These are phyloP conservation scores for Mactromeris polynyma DNA, from an alignment of 2,888 invertebrate species.

Conservation along the genomic window DNA sequence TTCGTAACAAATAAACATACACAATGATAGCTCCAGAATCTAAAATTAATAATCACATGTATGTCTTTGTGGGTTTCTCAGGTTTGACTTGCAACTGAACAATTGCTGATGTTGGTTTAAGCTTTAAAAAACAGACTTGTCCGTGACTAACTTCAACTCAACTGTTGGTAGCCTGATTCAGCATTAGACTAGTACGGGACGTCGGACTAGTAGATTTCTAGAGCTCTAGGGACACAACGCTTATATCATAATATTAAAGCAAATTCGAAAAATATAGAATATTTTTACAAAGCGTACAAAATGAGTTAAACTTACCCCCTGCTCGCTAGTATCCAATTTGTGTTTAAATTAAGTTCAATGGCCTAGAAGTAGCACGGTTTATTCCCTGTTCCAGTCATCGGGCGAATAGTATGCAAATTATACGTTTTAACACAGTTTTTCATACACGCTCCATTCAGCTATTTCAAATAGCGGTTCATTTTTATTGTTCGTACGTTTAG, in stretches of 20 bases:
- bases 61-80: too few species aligned
- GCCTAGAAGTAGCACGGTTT: background rate
- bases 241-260: background rate
- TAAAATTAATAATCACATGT: too few species aligned
- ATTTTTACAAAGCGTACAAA: background rate
- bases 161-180: too few species aligned
- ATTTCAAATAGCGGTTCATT: background rate
- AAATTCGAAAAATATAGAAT: background rate
- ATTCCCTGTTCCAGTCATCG: background rate
- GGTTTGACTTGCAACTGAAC: too few species aligned
- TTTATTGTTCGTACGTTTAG: background rate
- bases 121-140: too few species aligned
- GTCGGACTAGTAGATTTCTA: background rate
- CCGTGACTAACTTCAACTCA: too few species aligned
- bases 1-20: too few species aligned
- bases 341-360: background rate
- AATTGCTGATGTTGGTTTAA: too few species aligned
- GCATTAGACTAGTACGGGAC: too few species aligned
- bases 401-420: slow-evolving; percentile 1
- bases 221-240: background rate
- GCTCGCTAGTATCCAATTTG: background rate
- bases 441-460: background rate
- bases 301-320: background rate
- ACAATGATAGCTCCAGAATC: too few species aligned
- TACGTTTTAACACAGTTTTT: slow-evolving; percentile 12